Conservation (phyloP, 2,888 invertebrate genomes). For the Sicus ferrugineus region DNA sequence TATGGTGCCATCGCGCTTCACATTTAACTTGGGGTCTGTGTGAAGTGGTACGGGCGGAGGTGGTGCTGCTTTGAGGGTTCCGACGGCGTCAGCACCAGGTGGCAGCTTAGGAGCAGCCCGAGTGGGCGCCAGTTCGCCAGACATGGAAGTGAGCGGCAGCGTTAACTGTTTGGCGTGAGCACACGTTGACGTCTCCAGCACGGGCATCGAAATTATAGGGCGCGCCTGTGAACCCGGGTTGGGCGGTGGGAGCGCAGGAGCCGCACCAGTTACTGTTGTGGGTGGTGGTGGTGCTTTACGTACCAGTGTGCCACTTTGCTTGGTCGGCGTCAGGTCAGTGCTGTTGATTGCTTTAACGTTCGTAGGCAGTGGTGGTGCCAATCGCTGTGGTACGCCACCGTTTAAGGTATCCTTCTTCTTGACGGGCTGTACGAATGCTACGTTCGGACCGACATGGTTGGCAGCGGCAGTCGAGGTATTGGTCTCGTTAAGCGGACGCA, state of each 20-base stretch:
- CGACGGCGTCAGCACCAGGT: conserved; percentile 25
- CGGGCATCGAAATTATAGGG: conserved; percentile 83
- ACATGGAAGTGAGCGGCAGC: conserved; percentile 45
- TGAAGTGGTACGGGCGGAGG: conserved; percentile 65
- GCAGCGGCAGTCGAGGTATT: conserved; percentile 53
- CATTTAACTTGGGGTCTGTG: conserved; percentile 59
- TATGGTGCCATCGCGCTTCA: conserved; percentile 72
- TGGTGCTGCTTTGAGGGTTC: conserved; percentile 67
- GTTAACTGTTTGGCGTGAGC: conserved; percentile 64
- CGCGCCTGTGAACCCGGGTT: conserved; percentile 72
- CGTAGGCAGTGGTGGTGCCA: conserved; percentile 73
- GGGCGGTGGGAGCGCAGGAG: conserved; percentile 71
- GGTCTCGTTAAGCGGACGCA: conserved; percentile 65
- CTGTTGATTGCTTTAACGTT: conserved; percentile 39
- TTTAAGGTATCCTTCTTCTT: conserved; percentile 49
- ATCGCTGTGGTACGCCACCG: conserved; percentile 65
- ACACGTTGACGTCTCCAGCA: conserved; percentile 78
- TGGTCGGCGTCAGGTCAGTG: conserved; percentile 31
- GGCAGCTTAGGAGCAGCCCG: conserved; percentile 25
- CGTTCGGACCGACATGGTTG: conserved; percentile 64
- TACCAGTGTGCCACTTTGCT: conserved; percentile 46
- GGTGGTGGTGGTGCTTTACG: conserved; percentile 46
- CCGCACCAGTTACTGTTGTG: conserved; percentile 34
- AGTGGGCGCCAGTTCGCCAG: conserved; percentile 44
- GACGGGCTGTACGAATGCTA: conserved; percentile 67